Evolutionary conservation across 2,888 invertebrate species (phyloP), one percentile per base, ranked within the genome.

Genomic region (Troilus luridus): DNA sequence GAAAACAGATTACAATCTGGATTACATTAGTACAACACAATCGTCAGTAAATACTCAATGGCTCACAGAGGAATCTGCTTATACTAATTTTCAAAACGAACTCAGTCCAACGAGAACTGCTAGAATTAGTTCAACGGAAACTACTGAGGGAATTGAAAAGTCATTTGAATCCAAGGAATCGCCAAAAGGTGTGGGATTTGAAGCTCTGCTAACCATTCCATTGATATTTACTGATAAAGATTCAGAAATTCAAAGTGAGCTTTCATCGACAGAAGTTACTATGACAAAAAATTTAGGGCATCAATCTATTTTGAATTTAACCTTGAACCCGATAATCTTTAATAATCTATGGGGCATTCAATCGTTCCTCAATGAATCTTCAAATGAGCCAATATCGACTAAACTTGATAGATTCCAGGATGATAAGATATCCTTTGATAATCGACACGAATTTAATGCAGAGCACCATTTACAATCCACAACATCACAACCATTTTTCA

Each of bases 361-460:
- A 58, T 58, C 85, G n/a, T n/a, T 11, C n/a, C 85, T 56, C 21
- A 14, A n/a, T 77, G 0, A 56, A 12, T 56, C n/a, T 17, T 81
- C 54, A 54, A 7, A 54, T n/a, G 54, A 54, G 19, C 24, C 54
- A 54, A 21, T 21, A 21, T 21, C 81, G 21, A 81, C 41, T 54
- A n/a, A 2, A 11, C 56, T 5, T 2, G 7, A 56, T 41, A 3
- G n/a, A 56, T 85, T 56, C n/a, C 10, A 12, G 12, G 41, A 85
- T 58, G 85, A 85, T n/a, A 85, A 58, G n/a, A 85, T 85, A 85
- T 0, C 54, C n/a, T 85, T 56, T 85, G 56, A 56, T 3, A 85
- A 85, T 85, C 21, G 7, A 56, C 85, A 85, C n/a, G 85, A 85
- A 85, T 85, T 85, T n/a, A 85, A 85, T 56, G 0, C 85, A 85